Evolutionary conservation across 1,140 invertebrate genomes (phyloP).

Genomic region (Hypothenemus hampei): DNA sequence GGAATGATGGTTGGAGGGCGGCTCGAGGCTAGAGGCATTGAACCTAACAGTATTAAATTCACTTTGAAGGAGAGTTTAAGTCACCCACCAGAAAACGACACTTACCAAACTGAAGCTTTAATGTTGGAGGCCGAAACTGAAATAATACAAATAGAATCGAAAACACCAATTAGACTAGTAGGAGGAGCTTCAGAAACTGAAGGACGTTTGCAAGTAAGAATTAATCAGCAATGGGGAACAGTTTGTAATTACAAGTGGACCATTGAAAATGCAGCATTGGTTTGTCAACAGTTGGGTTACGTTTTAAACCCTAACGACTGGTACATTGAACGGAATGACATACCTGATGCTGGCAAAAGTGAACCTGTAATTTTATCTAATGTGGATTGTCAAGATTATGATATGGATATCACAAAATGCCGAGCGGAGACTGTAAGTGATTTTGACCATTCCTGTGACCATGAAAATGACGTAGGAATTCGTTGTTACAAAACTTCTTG

Average conservation of each 20-base stretch:
- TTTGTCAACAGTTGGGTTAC: constrained; percentile 92
- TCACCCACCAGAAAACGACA: constrained; percentile 58
- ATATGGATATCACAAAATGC: constrained; percentile 88
- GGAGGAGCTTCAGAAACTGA: constrained; percentile 70
- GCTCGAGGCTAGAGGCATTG: constrained; percentile 73
- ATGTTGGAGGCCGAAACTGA: constrained; percentile 48
- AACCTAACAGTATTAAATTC: constrained; percentile 70
- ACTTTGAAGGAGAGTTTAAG: constrained; percentile 70
- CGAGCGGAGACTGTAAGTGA: constrained; percentile 66
- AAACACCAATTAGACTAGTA: constrained; percentile 67
- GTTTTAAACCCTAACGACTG: constrained; percentile 91
- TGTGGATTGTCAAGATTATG: constrained; percentile 85
- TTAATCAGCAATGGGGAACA: constrained; percentile 89
- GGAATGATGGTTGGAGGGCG: constrained; percentile 96
- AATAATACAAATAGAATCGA: constrained; percentile 49
- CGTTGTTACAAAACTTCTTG: constrained; percentile 86
- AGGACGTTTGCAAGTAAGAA: constrained; percentile 73
- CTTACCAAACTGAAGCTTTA: constrained; percentile 53
- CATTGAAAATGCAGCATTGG: constrained; percentile 83
- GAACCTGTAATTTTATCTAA: constrained; percentile 79
- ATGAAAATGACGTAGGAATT: constrained; percentile 82
- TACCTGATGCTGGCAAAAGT: constrained; percentile 69
- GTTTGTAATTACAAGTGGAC: constrained; percentile 97
- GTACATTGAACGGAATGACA: constrained; percentile 72
- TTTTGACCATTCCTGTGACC: constrained; percentile 86